Base-by-base conservation (phyloP, 2,888 invertebrate genomes). In the Auanema freiburgensis region DNA sequence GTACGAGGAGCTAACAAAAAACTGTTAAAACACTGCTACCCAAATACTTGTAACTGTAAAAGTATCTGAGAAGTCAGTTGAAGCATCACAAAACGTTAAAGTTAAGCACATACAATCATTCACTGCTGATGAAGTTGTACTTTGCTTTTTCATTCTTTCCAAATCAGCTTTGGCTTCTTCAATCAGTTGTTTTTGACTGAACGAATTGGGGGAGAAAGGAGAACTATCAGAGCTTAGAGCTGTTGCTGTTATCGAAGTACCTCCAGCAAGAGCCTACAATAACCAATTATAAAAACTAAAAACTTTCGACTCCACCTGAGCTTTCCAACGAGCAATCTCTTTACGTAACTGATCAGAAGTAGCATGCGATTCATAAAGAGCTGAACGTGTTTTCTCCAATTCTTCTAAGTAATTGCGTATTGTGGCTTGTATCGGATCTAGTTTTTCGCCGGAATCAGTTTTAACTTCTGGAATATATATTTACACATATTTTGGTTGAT, bases 281-380 rank as follows among this genome's bases (percentile, higher is more conserved):
- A 46, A 5, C 10, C 3, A 5, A 5, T 21, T 46, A 46, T 21
- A 46, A 5, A 46, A 5, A 46, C 46, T 5, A 46, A 14, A 25
- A 12, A 52, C 21, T 16, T 23, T 58, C 25, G 56, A 43, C 23
- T 51, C 21, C 8, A 57, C 65, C 54, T 61, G 57, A 6, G 59
- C 56, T 25, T 71, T 74, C 71, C 68, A 74, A 40, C 65, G 44
- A 11, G 63, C 55, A 49, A 74, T 61, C 23, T 77, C 89, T 57
- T 78, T 79, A 55, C 90, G 88, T 33, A 92, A 83, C 74, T 90
- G 89, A 72, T 91, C 90, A 81, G 90, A 90, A 81, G 89, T 89
- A 58, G 90, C 89, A 81, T 91, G 93, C 0, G 92, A 90, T 85
- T 96, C 95, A 83, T 92, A 88, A 59, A 96, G 86, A 83, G 92